Evolutionary conservation across 1,140 invertebrate species (phyloP).

Genomic region (Bradynema listronoti): DNA sequence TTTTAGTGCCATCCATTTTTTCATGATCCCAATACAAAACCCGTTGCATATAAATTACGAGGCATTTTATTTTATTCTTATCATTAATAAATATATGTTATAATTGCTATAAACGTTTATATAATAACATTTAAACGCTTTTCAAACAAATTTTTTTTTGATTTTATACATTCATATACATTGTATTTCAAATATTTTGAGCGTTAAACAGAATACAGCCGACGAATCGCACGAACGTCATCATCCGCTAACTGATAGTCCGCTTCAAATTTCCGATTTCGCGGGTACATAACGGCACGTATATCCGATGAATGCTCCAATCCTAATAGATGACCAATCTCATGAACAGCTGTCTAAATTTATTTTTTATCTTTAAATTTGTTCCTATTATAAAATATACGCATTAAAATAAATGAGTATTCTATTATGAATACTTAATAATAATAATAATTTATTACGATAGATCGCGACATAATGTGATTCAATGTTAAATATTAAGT

Average conservation of each 20-base stretch:
- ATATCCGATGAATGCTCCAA: slow-evolving; percentile 51
- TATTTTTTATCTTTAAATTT: slow-evolving; percentile 19
- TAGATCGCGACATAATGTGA: too few species aligned
- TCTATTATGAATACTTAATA: slow-evolving; percentile 10
- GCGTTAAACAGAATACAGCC: slow-evolving; percentile 18
- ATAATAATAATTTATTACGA: slow-evolving; percentile 8
- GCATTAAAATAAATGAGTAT: slow-evolving; percentile 4
- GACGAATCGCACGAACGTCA: slow-evolving; percentile 42
- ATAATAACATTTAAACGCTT: too few species aligned
- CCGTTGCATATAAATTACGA: too few species aligned
- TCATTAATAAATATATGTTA: too few species aligned
- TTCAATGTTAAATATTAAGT: too few species aligned
- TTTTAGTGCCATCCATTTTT: too few species aligned
- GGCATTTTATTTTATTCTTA: too few species aligned
- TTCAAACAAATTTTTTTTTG: too few species aligned
- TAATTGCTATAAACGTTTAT: too few species aligned
- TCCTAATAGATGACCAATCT: slow-evolving; percentile 55
- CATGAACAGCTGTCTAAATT: slow-evolving; percentile 51
- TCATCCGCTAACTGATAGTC: slow-evolving; percentile 40
- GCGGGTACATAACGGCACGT: slow-evolving; percentile 50
- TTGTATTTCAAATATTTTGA: too few species aligned
- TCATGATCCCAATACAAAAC: too few species aligned
- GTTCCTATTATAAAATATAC: neutral
- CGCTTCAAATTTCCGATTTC: slow-evolving; percentile 40
- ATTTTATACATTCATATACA: too few species aligned